A percentile compares a stretch with the other conserved stretches of the same genome.
phyloP scores from a whole-genome alignment of 2,113 vertebrate species.

The Sinocyclocheilus anophthalmus region DNA sequence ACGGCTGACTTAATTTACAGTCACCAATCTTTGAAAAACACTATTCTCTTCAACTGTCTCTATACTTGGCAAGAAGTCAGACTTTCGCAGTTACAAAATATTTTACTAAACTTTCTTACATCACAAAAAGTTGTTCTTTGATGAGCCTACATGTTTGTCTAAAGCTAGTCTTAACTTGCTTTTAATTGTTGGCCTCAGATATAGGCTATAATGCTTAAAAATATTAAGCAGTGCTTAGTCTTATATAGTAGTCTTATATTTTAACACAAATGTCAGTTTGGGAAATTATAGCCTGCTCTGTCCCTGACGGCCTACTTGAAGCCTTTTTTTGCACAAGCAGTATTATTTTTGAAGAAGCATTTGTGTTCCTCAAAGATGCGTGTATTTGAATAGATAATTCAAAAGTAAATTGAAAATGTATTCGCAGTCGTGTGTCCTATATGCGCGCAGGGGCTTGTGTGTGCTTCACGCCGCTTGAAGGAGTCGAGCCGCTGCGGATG shows the following conservation, averaged over 20 bases:
- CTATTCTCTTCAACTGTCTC: not conserved
- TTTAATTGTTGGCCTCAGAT: not conserved
- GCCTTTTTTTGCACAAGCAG: not conserved
- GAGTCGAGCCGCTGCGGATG: not conserved
- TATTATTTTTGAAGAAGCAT: not conserved
- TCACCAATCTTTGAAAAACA: not conserved
- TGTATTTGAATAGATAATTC: not conserved
- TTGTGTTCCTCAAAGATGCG: not conserved
- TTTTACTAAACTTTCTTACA: not conserved
- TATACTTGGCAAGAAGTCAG: not conserved
- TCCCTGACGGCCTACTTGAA: not conserved
- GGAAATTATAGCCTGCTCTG: not conserved
- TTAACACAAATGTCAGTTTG: not conserved
- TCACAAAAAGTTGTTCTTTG: not conserved
- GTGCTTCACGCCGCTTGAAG: not conserved
- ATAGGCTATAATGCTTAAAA: not conserved
- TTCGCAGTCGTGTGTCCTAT: not conserved
- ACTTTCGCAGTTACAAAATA: not conserved
- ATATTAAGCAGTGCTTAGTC: not conserved
- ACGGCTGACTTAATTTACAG: not conserved
- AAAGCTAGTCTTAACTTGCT: not conserved
- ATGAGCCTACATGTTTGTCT: not conserved
- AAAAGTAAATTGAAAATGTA: not conserved
- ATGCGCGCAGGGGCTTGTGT: slow-evolving; percentile 1
- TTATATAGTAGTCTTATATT: not conserved